These are phyloP conservation scores for Danaus melanippus DNA, from an alignment of 1,140 invertebrate species.

Conservation along the genomic window DNA sequence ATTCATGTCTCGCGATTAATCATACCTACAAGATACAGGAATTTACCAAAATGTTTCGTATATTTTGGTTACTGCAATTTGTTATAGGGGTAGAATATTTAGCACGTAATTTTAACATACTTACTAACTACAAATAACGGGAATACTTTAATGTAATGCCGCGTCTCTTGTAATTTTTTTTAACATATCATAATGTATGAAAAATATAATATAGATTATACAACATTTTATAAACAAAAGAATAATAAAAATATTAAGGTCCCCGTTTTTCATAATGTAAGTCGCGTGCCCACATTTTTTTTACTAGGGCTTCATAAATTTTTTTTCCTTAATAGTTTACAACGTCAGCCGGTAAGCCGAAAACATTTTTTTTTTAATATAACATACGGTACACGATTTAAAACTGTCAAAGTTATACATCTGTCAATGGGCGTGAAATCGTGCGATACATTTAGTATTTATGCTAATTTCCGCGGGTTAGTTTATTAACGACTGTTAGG, in stretches of 20 bases:
- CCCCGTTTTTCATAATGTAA: constrained; percentile 10
- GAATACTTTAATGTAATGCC: too few relatives aligned
- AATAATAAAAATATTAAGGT: constrained; percentile 11
- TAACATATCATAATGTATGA: too few relatives aligned
- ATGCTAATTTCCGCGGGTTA: constrained; percentile 39
- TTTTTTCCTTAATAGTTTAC: constrained; percentile 26
- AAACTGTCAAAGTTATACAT: constrained; percentile 34
- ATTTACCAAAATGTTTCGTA: constrained; percentile 18
- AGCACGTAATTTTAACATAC: too few relatives aligned
- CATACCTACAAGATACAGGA: constrained; percentile 37
- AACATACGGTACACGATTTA: constrained; percentile 48
- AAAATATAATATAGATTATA: too few relatives aligned
- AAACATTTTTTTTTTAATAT: constrained; percentile 38
- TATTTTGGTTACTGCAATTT: constrained; percentile 7
- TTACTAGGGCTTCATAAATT: constrained; percentile 24
- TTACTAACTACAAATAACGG: too few relatives aligned
- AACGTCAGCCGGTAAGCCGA: constrained; percentile 26
- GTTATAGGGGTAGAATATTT: constrained; percentile 1
- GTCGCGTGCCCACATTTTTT: constrained; percentile 58
- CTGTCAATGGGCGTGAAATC: constrained; percentile 45
- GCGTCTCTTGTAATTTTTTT: too few relatives aligned
- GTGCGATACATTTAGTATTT: constrained; percentile 43
- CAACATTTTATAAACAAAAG: constrained; percentile 1
- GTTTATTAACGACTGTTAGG: too few relatives aligned
- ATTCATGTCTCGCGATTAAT: constrained; percentile 67